phyloP scores from a whole-genome alignment of 2,113 vertebrate species.

The Nothocercus julius region DNA sequence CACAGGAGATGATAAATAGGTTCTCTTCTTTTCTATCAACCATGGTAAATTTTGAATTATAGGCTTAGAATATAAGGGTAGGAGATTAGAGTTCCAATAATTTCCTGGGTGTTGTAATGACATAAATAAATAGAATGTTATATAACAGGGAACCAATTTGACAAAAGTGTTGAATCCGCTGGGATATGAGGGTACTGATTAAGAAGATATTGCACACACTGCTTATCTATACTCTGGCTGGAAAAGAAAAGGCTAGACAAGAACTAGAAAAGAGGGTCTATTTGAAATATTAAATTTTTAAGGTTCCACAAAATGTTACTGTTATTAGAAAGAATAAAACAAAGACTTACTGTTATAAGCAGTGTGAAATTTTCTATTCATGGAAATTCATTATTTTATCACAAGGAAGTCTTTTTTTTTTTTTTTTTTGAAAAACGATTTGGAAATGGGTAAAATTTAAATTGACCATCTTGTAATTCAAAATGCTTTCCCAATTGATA shows the following conservation, averaged over 20 bases:
- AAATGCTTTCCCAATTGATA: background rate
- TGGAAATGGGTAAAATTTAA: background rate
- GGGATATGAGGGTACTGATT: background rate
- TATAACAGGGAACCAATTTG: background rate
- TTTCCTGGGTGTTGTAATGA: conserved; percentile 33
- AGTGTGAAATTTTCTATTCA: background rate
- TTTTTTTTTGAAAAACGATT: background rate
- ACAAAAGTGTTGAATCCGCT: background rate
- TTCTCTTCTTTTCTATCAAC: background rate
- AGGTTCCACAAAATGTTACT: background rate
- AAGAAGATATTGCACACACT: background rate
- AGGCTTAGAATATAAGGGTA: background rate
- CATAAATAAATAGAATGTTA: conserved; percentile 1
- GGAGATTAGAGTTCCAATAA: conserved; percentile 12
- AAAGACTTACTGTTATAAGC: background rate
- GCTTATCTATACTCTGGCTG: background rate
- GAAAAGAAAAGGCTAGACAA: background rate
- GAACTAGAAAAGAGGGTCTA: background rate
- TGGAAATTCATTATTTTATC: no score
- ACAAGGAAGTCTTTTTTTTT: background rate
- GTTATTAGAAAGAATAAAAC: background rate
- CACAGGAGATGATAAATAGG: background rate
- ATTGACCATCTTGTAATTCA: background rate
- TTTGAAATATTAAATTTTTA: background rate
- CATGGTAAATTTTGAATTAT: background rate